These are phyloP conservation scores for Diorhabda elongata DNA, from an alignment of 1,140 invertebrate genomes.

Conservation along the genomic window DNA sequence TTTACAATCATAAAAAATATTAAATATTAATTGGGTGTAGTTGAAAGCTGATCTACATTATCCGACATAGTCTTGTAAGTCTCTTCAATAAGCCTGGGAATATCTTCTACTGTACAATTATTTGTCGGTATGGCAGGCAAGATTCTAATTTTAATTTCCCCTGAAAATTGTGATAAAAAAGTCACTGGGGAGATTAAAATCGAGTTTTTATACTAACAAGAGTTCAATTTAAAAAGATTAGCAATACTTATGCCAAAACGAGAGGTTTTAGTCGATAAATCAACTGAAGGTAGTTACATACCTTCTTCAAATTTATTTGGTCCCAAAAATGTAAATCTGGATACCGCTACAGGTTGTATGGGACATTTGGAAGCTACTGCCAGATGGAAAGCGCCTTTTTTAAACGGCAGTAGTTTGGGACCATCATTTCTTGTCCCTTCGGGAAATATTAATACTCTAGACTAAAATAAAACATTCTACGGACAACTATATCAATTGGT, in stretches of 20 bases:
- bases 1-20: no score
- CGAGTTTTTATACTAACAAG: no score
- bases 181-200: no score
- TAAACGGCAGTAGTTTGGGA: slow-evolving; percentile 70
- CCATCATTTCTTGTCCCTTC: slow-evolving; percentile 70
- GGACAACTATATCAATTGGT: no score
- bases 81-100: slow-evolving; percentile 62
- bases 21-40: no score
- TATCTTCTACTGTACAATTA: slow-evolving; percentile 59
- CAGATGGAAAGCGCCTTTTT: slow-evolving; percentile 92
- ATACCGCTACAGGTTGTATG: slow-evolving; percentile 84
- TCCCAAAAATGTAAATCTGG: slow-evolving; percentile 80
- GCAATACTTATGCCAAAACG: no score
- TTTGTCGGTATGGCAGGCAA: slow-evolving; percentile 65
- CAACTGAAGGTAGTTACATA: slow-evolving; percentile 41
- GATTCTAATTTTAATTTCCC: slow-evolving; percentile 66
- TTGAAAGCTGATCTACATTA: slow-evolving; percentile 19
- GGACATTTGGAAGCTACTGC: slow-evolving; percentile 78
- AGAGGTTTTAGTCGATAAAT: no score
- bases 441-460: slow-evolving; percentile 71
- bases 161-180: slow-evolving; percentile 43
- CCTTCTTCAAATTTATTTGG: slow-evolving; percentile 72
- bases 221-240: no score
- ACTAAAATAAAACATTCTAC: slow-evolving; percentile 48
- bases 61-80: slow-evolving; percentile 62